Evolutionary conservation across 92 coral and sea anemone species (phyloP), one percentile per base, ranked within the genome.

Genomic region (Siderastrea radians): DNA sequence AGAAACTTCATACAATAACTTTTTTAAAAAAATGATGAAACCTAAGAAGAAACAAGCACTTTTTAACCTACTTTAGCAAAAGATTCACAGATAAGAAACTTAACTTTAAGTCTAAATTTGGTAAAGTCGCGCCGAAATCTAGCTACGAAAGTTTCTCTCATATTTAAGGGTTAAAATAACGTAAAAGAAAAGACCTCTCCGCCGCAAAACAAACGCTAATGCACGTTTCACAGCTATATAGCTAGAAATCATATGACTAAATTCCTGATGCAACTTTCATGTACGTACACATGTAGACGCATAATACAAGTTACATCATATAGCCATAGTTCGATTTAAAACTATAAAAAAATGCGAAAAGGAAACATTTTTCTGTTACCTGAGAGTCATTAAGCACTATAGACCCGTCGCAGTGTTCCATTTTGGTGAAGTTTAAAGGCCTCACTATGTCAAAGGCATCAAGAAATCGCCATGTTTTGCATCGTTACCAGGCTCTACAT

Each of bases 361-460:
- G 8, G 48, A 58, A 7, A 59, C 10, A 71, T 67, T 16, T 15
- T 8, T 52, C 13, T 71, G 48, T 69, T 82, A 82, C 86, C 86
- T 82, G 86, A 44, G 78, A 15, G 52, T 50, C 86, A 70, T 82
- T 82, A 9, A 82, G 68, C 9, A 82, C 59, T 38, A 82, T 69
- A 48, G 86, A 74, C 4, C 12, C 68, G 11, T 82, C 86, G n/a
- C 47, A 1, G 59, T 19, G 45, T 55, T 82, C 86, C 86, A 82
- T 82, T 57, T 4, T 72, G 66, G 43, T n/a, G 44, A 58, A 74
- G 6, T 9, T 7, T 13, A 44, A 70, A 54, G 46, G 43, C 52
- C 14, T 1, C 55, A 43, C 17, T 68, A n/a, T 16, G 5, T 3
- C 15, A n/a, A 46, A n/a, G 6, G n/a, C 8, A 7, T 55, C 44